Evolutionary conservation across 2,888 invertebrate genomes (phyloP).

Genomic region (Sycophila texana): DNA sequence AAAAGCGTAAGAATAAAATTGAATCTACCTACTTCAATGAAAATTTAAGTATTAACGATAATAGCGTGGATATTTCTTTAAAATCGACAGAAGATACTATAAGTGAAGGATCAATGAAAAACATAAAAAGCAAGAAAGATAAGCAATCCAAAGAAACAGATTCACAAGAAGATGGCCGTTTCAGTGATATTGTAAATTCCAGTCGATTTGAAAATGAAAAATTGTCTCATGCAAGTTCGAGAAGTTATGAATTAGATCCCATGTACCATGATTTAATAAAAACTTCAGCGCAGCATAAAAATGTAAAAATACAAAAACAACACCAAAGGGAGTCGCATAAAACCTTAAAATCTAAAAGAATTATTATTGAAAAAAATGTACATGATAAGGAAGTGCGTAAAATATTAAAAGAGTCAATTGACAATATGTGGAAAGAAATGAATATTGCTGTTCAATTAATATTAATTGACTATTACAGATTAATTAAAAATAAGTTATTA

Average conservation of each 20-base stretch:
- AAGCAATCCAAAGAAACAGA: too few species aligned
- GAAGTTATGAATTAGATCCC: too few species aligned
- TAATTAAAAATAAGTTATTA: background rate
- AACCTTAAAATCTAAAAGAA: background rate
- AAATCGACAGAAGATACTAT: too few species aligned
- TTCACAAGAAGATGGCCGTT: too few species aligned
- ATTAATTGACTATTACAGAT: conserved; percentile 30
- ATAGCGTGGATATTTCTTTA: background rate
- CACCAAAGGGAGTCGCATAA: background rate
- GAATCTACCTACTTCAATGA: too few species aligned
- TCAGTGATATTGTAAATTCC: background rate
- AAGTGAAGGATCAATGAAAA: too few species aligned
- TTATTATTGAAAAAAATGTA: background rate
- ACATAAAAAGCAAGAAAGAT: too few species aligned
- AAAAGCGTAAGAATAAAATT: background rate
- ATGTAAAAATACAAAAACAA: background rate
- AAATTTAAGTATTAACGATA: too few species aligned
- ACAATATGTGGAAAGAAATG: conserved; percentile 28
- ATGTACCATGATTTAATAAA: too few species aligned
- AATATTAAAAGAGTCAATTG: conserved; percentile 23
- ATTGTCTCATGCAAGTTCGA: background rate
- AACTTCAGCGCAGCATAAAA: too few species aligned
- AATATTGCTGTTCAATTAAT: conserved; percentile 18
- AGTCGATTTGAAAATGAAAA: background rate
- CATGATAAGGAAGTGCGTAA: background rate